Conservation (phyloP, 2,888 invertebrate genomes). For the Cheilosia vernalis region DNA sequence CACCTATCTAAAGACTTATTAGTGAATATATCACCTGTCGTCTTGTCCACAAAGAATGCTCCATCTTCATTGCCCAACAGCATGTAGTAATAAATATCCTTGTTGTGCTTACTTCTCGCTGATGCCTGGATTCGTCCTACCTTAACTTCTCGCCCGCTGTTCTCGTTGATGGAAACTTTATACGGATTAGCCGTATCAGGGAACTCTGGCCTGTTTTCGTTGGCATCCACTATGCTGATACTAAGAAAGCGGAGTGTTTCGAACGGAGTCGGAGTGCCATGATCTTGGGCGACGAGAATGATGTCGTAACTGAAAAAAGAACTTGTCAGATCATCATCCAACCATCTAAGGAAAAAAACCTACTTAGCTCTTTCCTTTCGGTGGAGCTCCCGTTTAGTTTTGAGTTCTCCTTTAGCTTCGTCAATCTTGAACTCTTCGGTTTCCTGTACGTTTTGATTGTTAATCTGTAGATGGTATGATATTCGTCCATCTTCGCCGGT, state of each 20-base stretch:
- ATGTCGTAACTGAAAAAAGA: slow-evolving; percentile 85
- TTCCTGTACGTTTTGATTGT: slow-evolving; percentile 89
- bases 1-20: slow-evolving; percentile 91
- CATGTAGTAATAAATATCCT: slow-evolving; percentile 93
- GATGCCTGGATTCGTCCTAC: slow-evolving; percentile 85
- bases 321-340: neutral
- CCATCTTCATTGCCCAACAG: slow-evolving; percentile 90
- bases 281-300: slow-evolving; percentile 91
- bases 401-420: slow-evolving; percentile 90
- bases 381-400: slow-evolving; percentile 91
- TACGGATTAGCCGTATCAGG: slow-evolving; percentile 86
- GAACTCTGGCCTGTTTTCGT: slow-evolving; percentile 92
- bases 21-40: slow-evolving; percentile 91
- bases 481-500: slow-evolving; percentile 92
- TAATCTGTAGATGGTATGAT: slow-evolving; percentile 90
- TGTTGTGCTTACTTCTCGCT: slow-evolving; percentile 90
- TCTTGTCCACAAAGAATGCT: slow-evolving; percentile 91
- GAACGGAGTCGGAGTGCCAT: slow-evolving; percentile 91
- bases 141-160: slow-evolving; percentile 86
- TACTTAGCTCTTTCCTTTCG: slow-evolving; percentile 87
- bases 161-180: slow-evolving; percentile 89
- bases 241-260: slow-evolving; percentile 90
- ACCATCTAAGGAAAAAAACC: slow-evolving; percentile 7
- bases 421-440: slow-evolving; percentile 93
- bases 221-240: slow-evolving; percentile 90